Evolutionary conservation across 92 coral and sea anemone genomes (phyloP), one percentile per base, ranked within the genome.

Genomic region (Zoanthus sociatus): DNA sequence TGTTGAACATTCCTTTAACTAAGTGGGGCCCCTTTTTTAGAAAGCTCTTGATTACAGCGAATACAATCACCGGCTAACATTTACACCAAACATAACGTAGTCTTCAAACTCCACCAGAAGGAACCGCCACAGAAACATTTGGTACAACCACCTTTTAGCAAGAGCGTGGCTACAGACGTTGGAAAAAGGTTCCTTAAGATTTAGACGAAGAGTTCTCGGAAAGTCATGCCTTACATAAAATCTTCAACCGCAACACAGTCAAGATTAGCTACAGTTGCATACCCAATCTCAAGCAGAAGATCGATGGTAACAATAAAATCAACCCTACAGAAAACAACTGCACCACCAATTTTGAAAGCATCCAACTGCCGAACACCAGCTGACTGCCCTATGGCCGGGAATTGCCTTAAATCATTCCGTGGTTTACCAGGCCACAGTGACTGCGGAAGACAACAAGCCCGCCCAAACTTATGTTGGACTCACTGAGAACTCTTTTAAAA

Each of bases 161-260:
- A 26, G 26, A 26, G 0, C 26, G 26, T 26, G 26, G 26, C 26
- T 26, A 26, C 26, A 26, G 26, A 26, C 26, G 12, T 11, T 11
- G 56, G 8, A 7, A 9, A 69, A 89, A 18, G 84, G 88, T 84
- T 89, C 71, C 78, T 89, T 9, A 89, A 84, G 18, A 84, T 89
- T 63, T 83, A 21, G 88, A 83, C 51, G 88, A 83, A 45, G 88
- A 89, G 70, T 83, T 89, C 84, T 88, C 88, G 26, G 69, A 48
- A 75, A 15, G 44, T 46, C 84, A 89, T 53, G 48, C 30, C 11
- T 63, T 89, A 18, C 92, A 89, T 83, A 88, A 81, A 68, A 61
- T 88, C 33, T 88, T 72, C 13, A 81, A 88, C 71, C 55, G 70
- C 20, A 37, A 78, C 44, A 87, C 87, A 5, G 26, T 26, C 26